A percentile compares a stretch with the other conserved stretches of the same genome.
phyloP scores from a whole-genome alignment of 2,113 vertebrate genomes.

The Engraulis encrasicolus region DNA sequence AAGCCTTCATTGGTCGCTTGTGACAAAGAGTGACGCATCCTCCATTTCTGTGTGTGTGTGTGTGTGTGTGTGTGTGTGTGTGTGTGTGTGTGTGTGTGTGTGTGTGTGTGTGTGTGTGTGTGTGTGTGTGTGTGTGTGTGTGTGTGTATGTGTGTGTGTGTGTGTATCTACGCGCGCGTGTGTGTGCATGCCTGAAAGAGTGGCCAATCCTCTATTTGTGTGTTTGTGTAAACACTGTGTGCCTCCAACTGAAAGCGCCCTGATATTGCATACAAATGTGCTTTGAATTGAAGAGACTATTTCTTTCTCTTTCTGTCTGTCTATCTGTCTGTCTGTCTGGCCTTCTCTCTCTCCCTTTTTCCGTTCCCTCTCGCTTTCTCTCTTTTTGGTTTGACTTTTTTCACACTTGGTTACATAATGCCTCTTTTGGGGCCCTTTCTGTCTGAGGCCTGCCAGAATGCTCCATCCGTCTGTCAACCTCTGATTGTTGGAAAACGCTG shows the following conservation, averaged over 20 bases:
- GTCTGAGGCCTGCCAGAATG: background rate
- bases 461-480: background rate
- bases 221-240: background rate
- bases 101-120: too few relatives aligned
- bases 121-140: too few relatives aligned
- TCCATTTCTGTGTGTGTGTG: background rate
- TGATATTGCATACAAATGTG: constrained; percentile 2
- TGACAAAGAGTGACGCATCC: background rate
- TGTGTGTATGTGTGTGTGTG: too few relatives aligned
- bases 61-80: background rate
- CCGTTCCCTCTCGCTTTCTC: background rate
- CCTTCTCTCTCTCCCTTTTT: too few relatives aligned
- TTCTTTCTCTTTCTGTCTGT: too few relatives aligned
- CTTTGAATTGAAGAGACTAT: background rate
- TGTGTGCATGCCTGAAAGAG: background rate
- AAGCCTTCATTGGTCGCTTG: background rate
- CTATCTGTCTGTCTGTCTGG: too few relatives aligned
- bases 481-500: too few relatives aligned
- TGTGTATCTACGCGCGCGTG: background rate
- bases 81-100: background rate
- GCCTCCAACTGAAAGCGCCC: background rate
- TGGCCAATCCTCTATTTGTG: background rate
- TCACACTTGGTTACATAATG: background rate
- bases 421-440: background rate
- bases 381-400: background rate